Conservation (phyloP, 1,140 invertebrate species). For the Steinernema khuongi region DNA sequence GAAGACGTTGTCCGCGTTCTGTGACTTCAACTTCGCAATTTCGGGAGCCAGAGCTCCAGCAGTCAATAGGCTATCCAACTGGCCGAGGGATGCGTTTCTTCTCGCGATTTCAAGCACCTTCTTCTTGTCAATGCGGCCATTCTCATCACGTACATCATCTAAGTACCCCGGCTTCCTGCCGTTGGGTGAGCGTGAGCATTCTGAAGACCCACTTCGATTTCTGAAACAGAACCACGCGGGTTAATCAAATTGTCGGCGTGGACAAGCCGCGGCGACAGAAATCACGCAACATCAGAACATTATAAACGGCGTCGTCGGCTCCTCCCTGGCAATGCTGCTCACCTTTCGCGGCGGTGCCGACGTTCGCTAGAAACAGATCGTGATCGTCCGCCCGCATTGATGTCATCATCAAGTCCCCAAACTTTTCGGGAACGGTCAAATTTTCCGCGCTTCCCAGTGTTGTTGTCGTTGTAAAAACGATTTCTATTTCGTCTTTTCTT, state of each 20-base stretch:
- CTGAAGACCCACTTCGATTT: constrained; percentile 12
- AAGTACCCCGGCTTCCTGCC: neutral
- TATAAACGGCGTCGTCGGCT: neutral
- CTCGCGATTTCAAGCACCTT: neutral
- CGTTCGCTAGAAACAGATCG: neutral
- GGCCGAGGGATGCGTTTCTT: neutral
- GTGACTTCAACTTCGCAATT: neutral
- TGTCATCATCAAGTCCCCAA: neutral
- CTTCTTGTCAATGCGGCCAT: constrained; percentile 10
- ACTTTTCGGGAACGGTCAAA: constrained; percentile 13
- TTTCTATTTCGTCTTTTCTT: neutral
- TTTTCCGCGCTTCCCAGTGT: neutral
- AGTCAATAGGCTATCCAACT: neutral
- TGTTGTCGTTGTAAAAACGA: neutral
- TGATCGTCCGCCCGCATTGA: constrained; percentile 4
- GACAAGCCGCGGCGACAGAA: constrained; percentile 8
- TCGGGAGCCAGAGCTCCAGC: neutral
- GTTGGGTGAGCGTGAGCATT: constrained; percentile 1
- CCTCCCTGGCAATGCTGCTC: neutral
- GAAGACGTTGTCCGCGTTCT: neutral
- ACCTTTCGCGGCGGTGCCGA: constrained; percentile 5
- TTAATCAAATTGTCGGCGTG: neutral
- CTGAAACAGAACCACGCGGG: neutral
- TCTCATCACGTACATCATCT: constrained; percentile 3
- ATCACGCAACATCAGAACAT: neutral